These are phyloP conservation scores for Gonatopus flavifemur DNA, from an alignment of 1,140 invertebrate genomes.

Conservation along the genomic window DNA sequence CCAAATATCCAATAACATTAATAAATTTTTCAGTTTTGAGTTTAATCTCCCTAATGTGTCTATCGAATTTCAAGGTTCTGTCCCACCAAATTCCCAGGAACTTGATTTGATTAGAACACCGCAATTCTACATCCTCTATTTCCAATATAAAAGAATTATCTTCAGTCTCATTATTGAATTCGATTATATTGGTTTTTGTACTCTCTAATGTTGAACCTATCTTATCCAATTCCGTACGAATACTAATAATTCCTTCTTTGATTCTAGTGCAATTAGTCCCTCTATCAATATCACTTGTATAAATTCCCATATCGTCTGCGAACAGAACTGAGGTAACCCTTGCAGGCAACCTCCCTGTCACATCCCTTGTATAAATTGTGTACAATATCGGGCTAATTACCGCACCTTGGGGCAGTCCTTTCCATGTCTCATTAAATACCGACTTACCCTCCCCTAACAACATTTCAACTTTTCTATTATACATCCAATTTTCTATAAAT, in stretches of 20 bases:
- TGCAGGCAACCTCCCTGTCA: background rate
- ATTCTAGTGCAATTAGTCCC: constrained; percentile 3
- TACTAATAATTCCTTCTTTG: background rate
- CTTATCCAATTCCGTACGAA: background rate
- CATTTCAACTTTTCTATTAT: background rate
- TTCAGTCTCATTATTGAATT: too few relatives aligned
- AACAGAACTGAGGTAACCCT: background rate
- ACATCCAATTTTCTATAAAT: background rate
- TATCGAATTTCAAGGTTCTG: constrained; percentile 8
- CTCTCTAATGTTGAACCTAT: background rate
- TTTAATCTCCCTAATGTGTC: too few relatives aligned
- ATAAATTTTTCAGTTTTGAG: too few relatives aligned
- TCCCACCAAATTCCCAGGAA: constrained; percentile 14
- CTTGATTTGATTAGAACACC: background rate
- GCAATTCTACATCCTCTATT: background rate
- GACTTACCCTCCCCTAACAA: too few relatives aligned
- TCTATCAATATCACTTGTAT: background rate
- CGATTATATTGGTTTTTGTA: too few relatives aligned
- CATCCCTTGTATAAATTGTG: background rate
- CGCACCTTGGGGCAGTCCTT: constrained; percentile 11
- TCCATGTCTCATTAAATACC: constrained; percentile 1
- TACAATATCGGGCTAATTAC: constrained; percentile 13
- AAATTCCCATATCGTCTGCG: constrained; percentile 12
- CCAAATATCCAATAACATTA: too few relatives aligned
- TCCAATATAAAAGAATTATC: constrained; percentile 5